phyloP scores from a whole-genome alignment of 2,797 vertebrate genomes.

The Erethizon dorsatum region DNA sequence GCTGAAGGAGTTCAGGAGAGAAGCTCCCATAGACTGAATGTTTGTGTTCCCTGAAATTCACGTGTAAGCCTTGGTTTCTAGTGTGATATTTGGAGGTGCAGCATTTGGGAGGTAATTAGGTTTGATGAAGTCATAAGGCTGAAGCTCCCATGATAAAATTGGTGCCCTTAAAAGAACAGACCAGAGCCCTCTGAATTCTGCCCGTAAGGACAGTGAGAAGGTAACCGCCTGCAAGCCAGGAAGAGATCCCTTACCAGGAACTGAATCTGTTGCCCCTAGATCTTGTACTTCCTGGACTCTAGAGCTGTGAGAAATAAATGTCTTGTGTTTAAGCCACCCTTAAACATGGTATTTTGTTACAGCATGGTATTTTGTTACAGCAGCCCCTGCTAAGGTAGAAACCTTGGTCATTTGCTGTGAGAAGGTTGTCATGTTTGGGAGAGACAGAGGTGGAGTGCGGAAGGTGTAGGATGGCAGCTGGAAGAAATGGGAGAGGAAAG shows the following conservation, averaged over 20 bases:
- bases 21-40: not conserved
- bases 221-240: not conserved
- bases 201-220: not conserved
- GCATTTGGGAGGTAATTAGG: not conserved
- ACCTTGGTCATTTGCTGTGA: not conserved
- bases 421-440: not conserved
- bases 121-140: not conserved
- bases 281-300: not conserved
- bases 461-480: not conserved
- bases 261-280: not conserved
- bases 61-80: not conserved
- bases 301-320: slow-evolving; percentile 11
- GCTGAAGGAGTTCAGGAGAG: not conserved
- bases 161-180: not conserved
- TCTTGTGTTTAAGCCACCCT: not conserved
- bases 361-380: not conserved
- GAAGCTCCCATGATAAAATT: not conserved
- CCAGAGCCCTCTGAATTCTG: not conserved
- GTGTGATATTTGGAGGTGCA: not conserved
- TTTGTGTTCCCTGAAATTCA: not conserved
- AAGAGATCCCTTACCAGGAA: not conserved
- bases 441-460: too few species aligned
- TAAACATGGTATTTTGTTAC: not conserved
- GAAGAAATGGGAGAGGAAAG: not conserved
- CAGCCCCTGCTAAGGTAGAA: not conserved